Evolutionary conservation across 2,113 vertebrate species (phyloP).

Genomic region (Prionailurus bengalensis): DNA sequence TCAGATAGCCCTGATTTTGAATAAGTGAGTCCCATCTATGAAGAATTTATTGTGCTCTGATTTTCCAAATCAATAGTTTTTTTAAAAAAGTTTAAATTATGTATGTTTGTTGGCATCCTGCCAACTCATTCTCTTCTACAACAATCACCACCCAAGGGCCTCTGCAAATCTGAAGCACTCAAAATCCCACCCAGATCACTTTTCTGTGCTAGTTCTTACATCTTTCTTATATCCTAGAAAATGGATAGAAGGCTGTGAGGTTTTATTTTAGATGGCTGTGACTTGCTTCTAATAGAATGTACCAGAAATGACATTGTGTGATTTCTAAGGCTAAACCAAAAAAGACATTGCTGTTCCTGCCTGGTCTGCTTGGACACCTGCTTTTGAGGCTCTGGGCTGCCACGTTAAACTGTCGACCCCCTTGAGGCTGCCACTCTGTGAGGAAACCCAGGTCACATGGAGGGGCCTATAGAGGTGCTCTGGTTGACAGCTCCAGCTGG

Average conservation of each 20-base stretch:
- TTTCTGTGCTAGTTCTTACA: not conserved
- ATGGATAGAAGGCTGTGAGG: not conserved
- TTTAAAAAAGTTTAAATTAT: not conserved
- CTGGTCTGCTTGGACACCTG: not conserved
- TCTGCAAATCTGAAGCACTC: slow-evolving; percentile 2
- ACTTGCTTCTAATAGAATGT: not conserved
- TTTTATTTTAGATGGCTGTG: slow-evolving; percentile 36
- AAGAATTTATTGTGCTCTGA: slow-evolving; percentile 46
- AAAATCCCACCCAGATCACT: not conserved
- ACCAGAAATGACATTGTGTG: not conserved
- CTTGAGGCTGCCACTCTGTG: not conserved
- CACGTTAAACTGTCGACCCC: not conserved
- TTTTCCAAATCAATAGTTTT: slow-evolving; percentile 42
- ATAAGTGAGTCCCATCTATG: slow-evolving; percentile 13
- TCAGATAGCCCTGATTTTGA: slow-evolving; percentile 41
- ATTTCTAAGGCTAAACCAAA: slow-evolving; percentile 30
- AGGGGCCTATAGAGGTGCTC: not conserved
- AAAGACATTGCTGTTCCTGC: not conserved
- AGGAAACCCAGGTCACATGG: not conserved
- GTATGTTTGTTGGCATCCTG: not conserved
- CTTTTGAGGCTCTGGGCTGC: not conserved
- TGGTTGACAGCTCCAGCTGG: not conserved
- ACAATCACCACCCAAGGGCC: not conserved
- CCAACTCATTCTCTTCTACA: too few species aligned
- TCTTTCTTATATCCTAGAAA: not conserved